Conservation (phyloP, 30 jellyfish, hydroid and myxozoan genomes). For the Aurelia sp. region DNA sequence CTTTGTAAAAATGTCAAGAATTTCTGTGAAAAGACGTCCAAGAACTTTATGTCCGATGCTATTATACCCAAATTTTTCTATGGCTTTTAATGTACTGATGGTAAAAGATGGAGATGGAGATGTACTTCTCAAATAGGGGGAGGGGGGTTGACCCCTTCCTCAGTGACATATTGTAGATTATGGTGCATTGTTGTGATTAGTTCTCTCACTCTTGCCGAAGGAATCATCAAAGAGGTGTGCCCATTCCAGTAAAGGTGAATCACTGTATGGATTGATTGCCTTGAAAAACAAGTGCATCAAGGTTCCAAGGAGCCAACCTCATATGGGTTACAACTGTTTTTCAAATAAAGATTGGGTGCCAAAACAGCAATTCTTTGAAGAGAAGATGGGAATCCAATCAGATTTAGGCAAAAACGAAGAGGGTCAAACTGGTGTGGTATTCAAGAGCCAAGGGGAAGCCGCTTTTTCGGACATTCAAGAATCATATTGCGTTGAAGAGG, state of each 20-base stretch:
- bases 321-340: not conserved
- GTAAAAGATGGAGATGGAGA: too few relatives aligned
- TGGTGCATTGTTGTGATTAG: not conserved
- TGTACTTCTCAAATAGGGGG: too few relatives aligned
- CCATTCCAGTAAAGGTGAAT: not conserved
- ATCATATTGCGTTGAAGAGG: too few relatives aligned
- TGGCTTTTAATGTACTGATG: too few relatives aligned
- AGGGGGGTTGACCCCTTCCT: too few relatives aligned
- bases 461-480: too few relatives aligned
- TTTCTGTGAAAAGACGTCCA: too few relatives aligned
- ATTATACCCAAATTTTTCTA: too few relatives aligned
- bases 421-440: not conserved
- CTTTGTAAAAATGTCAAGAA: too few relatives aligned
- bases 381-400: not conserved
- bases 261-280: not conserved
- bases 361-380: not conserved
- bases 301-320: not conserved
- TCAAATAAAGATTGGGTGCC: not conserved
- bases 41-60: too few relatives aligned
- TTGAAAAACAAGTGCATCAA: not conserved
- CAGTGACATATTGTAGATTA: too few relatives aligned
- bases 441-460: not conserved
- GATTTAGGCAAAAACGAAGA: not conserved
- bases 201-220: not conserved
- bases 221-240: not conserved